phyloP scores from a whole-genome alignment of 2,113 vertebrate genomes.

The Hoplias malabaricus region DNA sequence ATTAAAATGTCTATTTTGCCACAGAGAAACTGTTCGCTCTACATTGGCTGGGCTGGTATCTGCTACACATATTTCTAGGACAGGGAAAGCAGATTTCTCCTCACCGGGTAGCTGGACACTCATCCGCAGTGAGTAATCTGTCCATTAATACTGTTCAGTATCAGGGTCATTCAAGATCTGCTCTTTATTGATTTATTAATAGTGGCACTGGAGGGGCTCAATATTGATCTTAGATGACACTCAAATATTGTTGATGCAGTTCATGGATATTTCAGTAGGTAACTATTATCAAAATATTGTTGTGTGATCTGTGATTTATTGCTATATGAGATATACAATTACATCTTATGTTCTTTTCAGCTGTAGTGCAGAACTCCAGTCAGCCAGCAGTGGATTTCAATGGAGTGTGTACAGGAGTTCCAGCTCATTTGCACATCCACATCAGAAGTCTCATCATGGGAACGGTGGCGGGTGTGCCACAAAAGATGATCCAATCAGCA shows the following conservation, averaged over 20 bases:
- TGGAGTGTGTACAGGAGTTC: slow-evolving; percentile 77
- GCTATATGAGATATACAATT: neutral
- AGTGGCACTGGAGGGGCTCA: too few relatives aligned
- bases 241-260: neutral
- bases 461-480: slow-evolving; percentile 72
- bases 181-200: too few relatives aligned
- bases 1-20: slow-evolving; percentile 35
- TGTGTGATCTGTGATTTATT: neutral
- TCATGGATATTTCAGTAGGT: neutral
- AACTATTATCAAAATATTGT: neutral
- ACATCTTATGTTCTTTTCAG: neutral
- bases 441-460: slow-evolving; percentile 73
- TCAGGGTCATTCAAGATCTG: neutral
- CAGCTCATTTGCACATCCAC: slow-evolving; percentile 77
- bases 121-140: slow-evolving; percentile 79
- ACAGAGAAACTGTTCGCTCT: slow-evolving; percentile 73
- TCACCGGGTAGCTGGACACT: slow-evolving; percentile 78
- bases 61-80: slow-evolving; percentile 77
- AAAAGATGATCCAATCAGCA: slow-evolving; percentile 75
- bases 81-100: slow-evolving; percentile 73
- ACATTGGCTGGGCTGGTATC: slow-evolving; percentile 71
- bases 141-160: neutral
- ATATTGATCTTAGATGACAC: neutral
- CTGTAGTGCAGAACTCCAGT: slow-evolving; percentile 60
- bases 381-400: slow-evolving; percentile 21